Evolutionary conservation across 2,888 invertebrate genomes (phyloP).

Genomic region (Acronicta leporina): DNA sequence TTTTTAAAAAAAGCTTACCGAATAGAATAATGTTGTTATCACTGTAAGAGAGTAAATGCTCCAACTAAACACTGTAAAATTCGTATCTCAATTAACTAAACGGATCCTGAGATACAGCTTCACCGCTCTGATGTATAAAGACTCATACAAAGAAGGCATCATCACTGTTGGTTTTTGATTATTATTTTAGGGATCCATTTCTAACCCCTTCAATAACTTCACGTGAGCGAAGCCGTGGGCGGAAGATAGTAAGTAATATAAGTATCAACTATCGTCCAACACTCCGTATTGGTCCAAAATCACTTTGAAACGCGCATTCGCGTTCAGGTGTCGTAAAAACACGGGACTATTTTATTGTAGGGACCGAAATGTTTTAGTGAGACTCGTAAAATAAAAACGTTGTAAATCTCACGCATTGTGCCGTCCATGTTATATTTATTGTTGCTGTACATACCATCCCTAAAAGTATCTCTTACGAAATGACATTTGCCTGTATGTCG

Average conservation of each 20-base stretch:
- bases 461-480: constrained; percentile 67
- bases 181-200: too few species aligned
- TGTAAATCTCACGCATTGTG: constrained; percentile 84
- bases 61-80: too few species aligned
- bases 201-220: too few species aligned
- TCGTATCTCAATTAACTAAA: too few species aligned
- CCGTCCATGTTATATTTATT: constrained; percentile 75
- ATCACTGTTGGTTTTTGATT: too few species aligned
- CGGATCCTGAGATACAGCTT: too few species aligned
- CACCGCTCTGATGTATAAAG: too few species aligned
- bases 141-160: too few species aligned
- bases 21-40: too few species aligned
- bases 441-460: constrained; percentile 58
- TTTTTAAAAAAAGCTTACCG: too few species aligned
- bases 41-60: too few species aligned
- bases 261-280: constrained; percentile 58
- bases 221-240: too few species aligned
- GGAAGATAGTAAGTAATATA: constrained; percentile 55
- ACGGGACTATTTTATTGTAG: constrained; percentile 81
- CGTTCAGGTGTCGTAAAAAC: constrained; percentile 79
- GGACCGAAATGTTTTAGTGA: constrained; percentile 82
- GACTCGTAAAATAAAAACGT: constrained; percentile 83
- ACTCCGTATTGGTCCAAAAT: constrained; percentile 69
- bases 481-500: constrained; percentile 47
- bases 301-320: constrained; percentile 75